phyloP scores from a whole-genome alignment of 2,113 vertebrate species.

The Chaetorhynchus papuensis region DNA sequence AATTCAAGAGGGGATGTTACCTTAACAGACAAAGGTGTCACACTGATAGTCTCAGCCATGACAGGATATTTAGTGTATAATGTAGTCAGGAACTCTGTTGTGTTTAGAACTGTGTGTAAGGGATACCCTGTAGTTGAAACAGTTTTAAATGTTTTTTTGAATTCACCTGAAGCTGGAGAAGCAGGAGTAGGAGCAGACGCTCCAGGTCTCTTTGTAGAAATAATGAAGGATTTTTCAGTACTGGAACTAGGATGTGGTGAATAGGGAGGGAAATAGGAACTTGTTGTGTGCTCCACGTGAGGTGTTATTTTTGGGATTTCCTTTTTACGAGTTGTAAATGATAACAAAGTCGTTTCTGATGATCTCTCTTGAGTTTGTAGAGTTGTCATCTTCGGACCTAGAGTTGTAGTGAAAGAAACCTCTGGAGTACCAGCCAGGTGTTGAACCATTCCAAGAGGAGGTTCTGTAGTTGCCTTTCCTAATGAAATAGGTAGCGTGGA shows the following conservation, averaged over 20 bases:
- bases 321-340: neutral
- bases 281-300: neutral
- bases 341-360: neutral
- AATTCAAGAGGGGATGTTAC: neutral
- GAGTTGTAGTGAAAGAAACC: neutral
- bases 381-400: neutral
- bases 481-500: neutral
- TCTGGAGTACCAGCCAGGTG: neutral
- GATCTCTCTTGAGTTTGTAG: neutral
- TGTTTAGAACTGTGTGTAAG: neutral
- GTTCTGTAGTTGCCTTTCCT: neutral
- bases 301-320: neutral
- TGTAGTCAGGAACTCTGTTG: neutral
- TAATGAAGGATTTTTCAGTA: neutral
- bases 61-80: neutral
- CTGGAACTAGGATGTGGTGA: neutral
- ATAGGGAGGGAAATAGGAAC: neutral
- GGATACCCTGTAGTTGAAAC: slow-evolving; percentile 14
- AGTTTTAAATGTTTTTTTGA: slow-evolving; percentile 45
- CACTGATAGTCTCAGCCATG: neutral
- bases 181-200: neutral
- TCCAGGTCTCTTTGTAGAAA: neutral
- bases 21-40: neutral
- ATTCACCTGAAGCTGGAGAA: slow-evolving; percentile 19
- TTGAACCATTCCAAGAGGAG: neutral